Evolutionary conservation across 2,888 invertebrate genomes (phyloP).

Genomic region (Ametastegia equiseti): DNA sequence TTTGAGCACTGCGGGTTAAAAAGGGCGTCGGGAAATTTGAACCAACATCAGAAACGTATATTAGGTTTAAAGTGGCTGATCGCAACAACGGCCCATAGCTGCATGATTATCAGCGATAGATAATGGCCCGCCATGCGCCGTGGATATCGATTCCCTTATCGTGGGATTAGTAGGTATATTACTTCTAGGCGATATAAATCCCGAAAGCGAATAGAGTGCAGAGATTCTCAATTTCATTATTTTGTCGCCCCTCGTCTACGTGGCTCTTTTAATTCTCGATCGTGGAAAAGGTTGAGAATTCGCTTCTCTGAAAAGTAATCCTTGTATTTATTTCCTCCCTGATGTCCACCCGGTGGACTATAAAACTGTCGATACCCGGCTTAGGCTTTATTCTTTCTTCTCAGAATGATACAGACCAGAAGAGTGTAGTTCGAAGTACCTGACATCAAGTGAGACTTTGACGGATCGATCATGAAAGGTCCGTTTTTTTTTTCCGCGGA

Average conservation of each 20-base stretch:
- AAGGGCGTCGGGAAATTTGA: not conserved
- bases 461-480: not conserved
- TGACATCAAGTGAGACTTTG: not conserved
- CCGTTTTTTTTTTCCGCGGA: not conserved
- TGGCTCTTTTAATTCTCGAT: not conserved
- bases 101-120: conserved; percentile 40
- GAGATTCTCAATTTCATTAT: conserved; percentile 37
- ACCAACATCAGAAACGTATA: not conserved
- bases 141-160: conserved; percentile 46
- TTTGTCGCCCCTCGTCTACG: not conserved
- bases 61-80: conserved; percentile 40
- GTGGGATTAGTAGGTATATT: conserved; percentile 37
- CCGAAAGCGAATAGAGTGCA: not conserved
- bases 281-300: not conserved
- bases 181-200: conserved; percentile 29
- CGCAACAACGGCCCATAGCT: conserved; percentile 22
- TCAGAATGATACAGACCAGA: not conserved
- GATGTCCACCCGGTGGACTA: conserved; percentile 15
- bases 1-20: not conserved
- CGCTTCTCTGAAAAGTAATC: not conserved
- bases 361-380: not conserved
- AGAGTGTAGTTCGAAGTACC: not conserved
- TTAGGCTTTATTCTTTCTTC: not conserved
- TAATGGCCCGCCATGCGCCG: conserved; percentile 22
- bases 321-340: not conserved